These are phyloP conservation scores for Tangara arthus DNA, from an alignment of 2,797 vertebrate species.

Conservation along the genomic window DNA sequence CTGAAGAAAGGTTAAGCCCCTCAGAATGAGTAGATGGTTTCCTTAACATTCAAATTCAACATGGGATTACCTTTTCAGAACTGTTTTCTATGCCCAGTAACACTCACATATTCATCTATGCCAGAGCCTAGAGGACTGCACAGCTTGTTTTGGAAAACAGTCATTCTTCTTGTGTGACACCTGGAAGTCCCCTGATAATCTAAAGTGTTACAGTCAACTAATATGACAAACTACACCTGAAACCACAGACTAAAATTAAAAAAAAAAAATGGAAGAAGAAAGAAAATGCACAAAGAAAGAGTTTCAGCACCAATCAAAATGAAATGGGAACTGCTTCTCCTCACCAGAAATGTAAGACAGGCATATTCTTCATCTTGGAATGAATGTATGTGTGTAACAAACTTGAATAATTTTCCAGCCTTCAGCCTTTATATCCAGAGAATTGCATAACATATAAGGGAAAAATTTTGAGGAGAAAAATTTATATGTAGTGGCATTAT, in stretches of 20 bases:
- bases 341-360: background rate
- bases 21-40: constrained; percentile 51
- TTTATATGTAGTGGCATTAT: background rate
- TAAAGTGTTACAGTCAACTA: background rate
- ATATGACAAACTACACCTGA: constrained; percentile 45
- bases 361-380: background rate
- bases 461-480: background rate
- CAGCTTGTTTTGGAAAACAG: constrained; percentile 60
- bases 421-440: background rate
- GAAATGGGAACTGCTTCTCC: background rate
- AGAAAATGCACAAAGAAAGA: background rate
- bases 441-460: background rate
- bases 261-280: background rate
- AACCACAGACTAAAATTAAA: background rate
- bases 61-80: constrained; percentile 49
- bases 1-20: constrained; percentile 47
- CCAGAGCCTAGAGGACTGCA: constrained; percentile 34
- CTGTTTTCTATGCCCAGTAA: constrained; percentile 31
- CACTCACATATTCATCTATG: constrained; percentile 16
- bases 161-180: constrained; percentile 53
- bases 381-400: background rate
- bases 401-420: background rate
- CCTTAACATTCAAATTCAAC: constrained; percentile 28
- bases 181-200: constrained; percentile 52
- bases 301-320: background rate